phyloP scores from a whole-genome alignment of 2,888 invertebrate species.

The Acrocyrtus sp. region DNA sequence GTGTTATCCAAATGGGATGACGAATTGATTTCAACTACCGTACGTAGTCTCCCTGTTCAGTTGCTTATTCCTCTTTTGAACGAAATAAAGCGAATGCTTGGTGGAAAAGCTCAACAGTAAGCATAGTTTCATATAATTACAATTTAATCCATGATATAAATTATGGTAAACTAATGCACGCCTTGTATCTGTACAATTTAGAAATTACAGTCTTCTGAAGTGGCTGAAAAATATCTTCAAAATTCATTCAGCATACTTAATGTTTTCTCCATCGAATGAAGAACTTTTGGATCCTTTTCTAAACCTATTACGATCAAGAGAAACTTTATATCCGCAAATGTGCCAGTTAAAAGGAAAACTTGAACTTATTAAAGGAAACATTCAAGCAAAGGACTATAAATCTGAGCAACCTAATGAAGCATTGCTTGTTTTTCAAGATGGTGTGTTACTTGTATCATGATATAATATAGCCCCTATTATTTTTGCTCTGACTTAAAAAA shows the following conservation, averaged over 20 bases:
- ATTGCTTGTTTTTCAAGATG: constrained; percentile 71
- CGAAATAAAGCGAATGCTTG: constrained; percentile 77
- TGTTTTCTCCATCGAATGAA: constrained; percentile 73
- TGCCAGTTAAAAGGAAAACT: constrained; percentile 73
- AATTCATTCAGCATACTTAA: constrained; percentile 72
- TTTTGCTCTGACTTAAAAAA: background rate
- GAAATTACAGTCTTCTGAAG: constrained; percentile 70
- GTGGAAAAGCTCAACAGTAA: constrained; percentile 77
- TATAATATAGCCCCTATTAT: background rate
- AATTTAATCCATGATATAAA: background rate
- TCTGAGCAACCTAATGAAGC: constrained; percentile 68
- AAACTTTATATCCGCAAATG: constrained; percentile 70
- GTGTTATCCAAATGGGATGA: constrained; percentile 78
- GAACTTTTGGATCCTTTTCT: constrained; percentile 71
- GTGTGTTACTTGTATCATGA: constrained; percentile 53
- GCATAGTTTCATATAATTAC: constrained; percentile 65
- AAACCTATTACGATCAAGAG: constrained; percentile 71
- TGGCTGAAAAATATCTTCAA: constrained; percentile 73
- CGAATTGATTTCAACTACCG: constrained; percentile 77
- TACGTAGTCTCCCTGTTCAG: constrained; percentile 79
- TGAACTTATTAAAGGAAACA: constrained; percentile 72
- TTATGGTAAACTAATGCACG: no score
- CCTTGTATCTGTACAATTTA: constrained; percentile 60
- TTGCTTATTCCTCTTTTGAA: constrained; percentile 78
- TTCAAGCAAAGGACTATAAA: constrained; percentile 67